Evolutionary conservation across 2,888 invertebrate species (phyloP), one percentile per base, ranked within the genome.

Genomic region (Drosophila stalkeri): DNA sequence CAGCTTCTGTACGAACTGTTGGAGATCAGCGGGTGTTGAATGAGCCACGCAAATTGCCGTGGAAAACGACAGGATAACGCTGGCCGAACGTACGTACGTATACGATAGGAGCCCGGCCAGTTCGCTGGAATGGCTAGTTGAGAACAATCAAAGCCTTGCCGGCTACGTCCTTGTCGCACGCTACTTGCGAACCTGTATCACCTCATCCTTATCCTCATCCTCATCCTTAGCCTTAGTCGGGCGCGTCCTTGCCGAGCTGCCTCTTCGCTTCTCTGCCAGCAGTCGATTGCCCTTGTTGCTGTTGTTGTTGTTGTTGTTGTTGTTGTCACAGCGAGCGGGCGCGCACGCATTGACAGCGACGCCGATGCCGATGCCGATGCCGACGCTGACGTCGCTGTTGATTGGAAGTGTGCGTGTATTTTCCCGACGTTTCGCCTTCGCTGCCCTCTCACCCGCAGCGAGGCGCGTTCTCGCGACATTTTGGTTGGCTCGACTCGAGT

Each of bases 391-490:
- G 52, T 63, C 67, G 54, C 39, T 46, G 72, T 86, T 71, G 77
- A 85, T 72, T 84, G 82, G 85, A 80, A 83, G 81, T 81, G 77
- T 82, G 82, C 77, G 46, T 64, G 82, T 67, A 72, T 49, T 79
- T 81, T 72, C 73, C 75, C 77, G 39, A 47, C 66, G 67, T 64
- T 49, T 62, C 51, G 51, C 18, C 33, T 73, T 66, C 57, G 61
- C 55, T 44, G 61, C 55, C 41, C 43, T 64, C 39, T 14, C 60
- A 41, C 70, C 65, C 60, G 74, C 73, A 65, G 81, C 63, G 86
- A 67, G 86, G 67, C 84, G 80, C 84, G 76, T 66, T 84, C 84
- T 86, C 86, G 91, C 91, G 90, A 85, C 84, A 78, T 79, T 91
- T 86, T 82, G 82, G 83, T 86, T 91, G 88, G 86, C 71, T 75